Conservation (phyloP, 2,888 invertebrate species). For the Mongoloraphidia duomilia region DNA sequence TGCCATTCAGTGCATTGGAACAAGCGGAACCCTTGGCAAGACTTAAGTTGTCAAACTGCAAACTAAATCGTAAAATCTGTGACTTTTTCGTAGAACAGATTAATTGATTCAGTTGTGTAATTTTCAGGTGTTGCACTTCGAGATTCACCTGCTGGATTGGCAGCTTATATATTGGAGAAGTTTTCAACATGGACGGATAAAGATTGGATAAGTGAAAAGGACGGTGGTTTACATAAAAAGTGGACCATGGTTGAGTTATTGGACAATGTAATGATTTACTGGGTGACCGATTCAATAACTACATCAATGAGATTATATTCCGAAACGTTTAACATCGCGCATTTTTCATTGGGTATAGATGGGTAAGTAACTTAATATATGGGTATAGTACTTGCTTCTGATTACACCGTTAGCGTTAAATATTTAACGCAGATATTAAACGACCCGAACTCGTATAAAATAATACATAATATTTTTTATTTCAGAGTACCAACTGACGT, state of each 20-base stretch:
- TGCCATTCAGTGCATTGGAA: too few relatives aligned
- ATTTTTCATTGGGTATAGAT: constrained; percentile 22
- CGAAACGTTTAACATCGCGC: constrained; percentile 36
- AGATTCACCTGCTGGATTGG: constrained; percentile 72
- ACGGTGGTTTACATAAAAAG: constrained; percentile 51
- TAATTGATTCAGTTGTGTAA: neutral
- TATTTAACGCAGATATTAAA: neutral
- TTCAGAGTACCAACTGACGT: constrained; percentile 49
- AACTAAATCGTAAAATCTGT: neutral
- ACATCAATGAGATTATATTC: constrained; percentile 62
- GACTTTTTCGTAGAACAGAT: too few relatives aligned
- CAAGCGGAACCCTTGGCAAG: too few relatives aligned
- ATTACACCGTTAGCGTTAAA: neutral
- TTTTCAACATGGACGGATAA: constrained; percentile 62
- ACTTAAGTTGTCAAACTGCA: too few relatives aligned
- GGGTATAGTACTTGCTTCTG: neutral
- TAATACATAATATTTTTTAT: constrained; percentile 13
- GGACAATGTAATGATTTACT: constrained; percentile 73
- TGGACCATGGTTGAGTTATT: constrained; percentile 56
- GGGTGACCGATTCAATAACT: constrained; percentile 57
- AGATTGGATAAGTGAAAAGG: constrained; percentile 31
- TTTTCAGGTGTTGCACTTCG: constrained; percentile 47
- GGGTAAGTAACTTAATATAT: constrained; percentile 26
- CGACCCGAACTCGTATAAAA: too few relatives aligned
- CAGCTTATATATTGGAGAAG: constrained; percentile 82